Evolutionary conservation across 2,888 invertebrate genomes (phyloP).

Genomic region (Caenorhabditis panamensis): DNA sequence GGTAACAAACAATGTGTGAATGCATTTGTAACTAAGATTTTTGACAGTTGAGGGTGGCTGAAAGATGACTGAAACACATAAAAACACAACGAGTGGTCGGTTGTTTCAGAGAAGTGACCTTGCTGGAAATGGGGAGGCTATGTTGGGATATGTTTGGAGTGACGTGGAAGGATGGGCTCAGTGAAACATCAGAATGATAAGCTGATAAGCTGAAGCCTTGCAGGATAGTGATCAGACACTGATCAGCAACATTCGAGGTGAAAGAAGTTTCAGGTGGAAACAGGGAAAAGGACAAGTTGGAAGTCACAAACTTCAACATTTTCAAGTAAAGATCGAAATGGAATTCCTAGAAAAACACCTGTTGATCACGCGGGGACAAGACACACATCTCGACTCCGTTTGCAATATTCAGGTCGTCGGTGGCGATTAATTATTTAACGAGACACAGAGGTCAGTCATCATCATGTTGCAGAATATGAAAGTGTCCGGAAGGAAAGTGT

Average conservation of each 20-base stretch:
- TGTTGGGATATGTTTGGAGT: conserved; percentile 11
- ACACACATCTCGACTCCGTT: conserved; percentile 9
- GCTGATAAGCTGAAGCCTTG: conserved; percentile 24
- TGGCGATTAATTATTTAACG: conserved; percentile 19
- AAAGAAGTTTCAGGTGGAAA: too few species aligned
- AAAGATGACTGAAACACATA: conserved; percentile 7
- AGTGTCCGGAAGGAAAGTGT: conserved; percentile 25
- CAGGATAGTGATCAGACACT: conserved; percentile 10
- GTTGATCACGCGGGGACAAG: conserved; percentile 22
- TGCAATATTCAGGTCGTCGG: conserved; percentile 39
- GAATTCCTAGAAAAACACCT: conserved; percentile 11
- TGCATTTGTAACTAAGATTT: conserved; percentile 52
- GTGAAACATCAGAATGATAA: conserved; percentile 41
- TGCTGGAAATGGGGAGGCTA: not conserved
- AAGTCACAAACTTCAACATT: too few species aligned
- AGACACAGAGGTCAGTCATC: conserved; percentile 36
- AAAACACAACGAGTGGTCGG: conserved; percentile 3
- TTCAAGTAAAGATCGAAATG: not conserved
- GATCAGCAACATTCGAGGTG: not conserved
- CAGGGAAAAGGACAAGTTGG: too few species aligned
- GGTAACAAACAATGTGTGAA: conserved; percentile 45
- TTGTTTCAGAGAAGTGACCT: conserved; percentile 27
- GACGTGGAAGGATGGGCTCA: conserved; percentile 19
- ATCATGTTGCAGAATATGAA: conserved; percentile 29
- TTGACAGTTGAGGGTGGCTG: conserved; percentile 27